Percentiles rank a stretch among this genome's conserved stretches.
phyloP scores from a whole-genome alignment of 2,888 invertebrate species.

The Pristionchus maxplancki region DNA sequence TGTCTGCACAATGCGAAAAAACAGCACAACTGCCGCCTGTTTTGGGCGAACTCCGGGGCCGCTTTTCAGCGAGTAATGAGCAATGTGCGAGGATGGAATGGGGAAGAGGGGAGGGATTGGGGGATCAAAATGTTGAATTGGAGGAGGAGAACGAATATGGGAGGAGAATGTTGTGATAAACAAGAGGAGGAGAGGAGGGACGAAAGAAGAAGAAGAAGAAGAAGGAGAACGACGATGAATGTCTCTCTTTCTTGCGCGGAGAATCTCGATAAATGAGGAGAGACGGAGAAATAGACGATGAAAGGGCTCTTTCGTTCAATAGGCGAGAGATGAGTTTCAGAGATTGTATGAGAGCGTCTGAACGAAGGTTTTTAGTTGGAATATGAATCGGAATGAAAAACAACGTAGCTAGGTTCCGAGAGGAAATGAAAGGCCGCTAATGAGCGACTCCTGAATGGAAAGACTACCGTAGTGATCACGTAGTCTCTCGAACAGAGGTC shows the following conservation, averaged over 20 bases:
- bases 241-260: background rate
- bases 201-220: background rate
- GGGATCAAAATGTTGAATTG: conserved; percentile 18
- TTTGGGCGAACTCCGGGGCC: background rate
- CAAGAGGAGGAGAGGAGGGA: background rate
- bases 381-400: background rate
- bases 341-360: background rate
- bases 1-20: background rate
- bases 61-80: background rate
- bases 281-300: background rate
- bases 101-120: background rate
- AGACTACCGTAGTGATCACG: background rate
- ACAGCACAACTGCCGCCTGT: background rate
- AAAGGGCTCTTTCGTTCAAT: background rate
- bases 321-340: background rate
- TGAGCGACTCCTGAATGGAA: background rate
- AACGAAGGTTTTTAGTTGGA: too few relatives aligned
- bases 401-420: background rate
- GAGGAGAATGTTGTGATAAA: background rate
- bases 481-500: background rate
- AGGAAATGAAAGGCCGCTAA: background rate
- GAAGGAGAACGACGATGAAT: background rate
- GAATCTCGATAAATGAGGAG: background rate
- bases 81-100: background rate
- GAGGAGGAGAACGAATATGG: background rate